Evolutionary conservation across 2,888 invertebrate species (phyloP), one percentile per base, ranked within the genome.

Genomic region (Panzeria rudis): DNA sequence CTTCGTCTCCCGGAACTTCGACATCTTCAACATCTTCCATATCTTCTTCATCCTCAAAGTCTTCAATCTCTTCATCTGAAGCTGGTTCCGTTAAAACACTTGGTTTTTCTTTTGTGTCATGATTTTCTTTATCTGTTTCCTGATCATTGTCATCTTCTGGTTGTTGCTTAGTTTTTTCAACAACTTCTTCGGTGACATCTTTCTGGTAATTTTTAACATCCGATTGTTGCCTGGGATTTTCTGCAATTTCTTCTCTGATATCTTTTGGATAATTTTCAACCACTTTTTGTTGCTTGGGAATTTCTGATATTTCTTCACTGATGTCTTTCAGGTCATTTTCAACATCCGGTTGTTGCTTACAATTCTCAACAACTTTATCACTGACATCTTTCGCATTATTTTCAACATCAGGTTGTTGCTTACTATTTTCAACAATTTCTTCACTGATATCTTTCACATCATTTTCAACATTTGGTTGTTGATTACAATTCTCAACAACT

Each of bases 1-100:
- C 86, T 62, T 85, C 86, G 15, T 86, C 79, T 23, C 52, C 83
- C 9, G 79, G 78, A 20, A 82, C 76, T 66, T 75, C 86, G 68
- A 83, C 83, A 41, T 84, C 86, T 35, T 82, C 81, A 6, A 68
- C 52, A 23, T 84, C 64, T 11, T 69, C 73, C 41, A 15, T 25
- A 32, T 78, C 68, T 3, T 73, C 61, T 13, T 47, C 54, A 25
- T 83, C 25, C 20, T 52, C 73, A 29, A n/a, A 25, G 6, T 72
- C 66, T n/a, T 62, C 68, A 56, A 6, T 25, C 2, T 69, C 59
- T 4, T 69, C 54, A 5, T 38, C 56, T 11, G 38, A 32, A n/a
- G 72, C 72, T n/a, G 47, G 2, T 71, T 35, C 35, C 6, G 9
- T n/a, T n/a, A 25, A 38, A 13, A 11, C 8, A 25, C 35, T 25